Evolutionary conservation across 2,113 vertebrate species (phyloP), one percentile per base, ranked within the genome.

Genomic region (Mesembrinibis cayennensis): DNA sequence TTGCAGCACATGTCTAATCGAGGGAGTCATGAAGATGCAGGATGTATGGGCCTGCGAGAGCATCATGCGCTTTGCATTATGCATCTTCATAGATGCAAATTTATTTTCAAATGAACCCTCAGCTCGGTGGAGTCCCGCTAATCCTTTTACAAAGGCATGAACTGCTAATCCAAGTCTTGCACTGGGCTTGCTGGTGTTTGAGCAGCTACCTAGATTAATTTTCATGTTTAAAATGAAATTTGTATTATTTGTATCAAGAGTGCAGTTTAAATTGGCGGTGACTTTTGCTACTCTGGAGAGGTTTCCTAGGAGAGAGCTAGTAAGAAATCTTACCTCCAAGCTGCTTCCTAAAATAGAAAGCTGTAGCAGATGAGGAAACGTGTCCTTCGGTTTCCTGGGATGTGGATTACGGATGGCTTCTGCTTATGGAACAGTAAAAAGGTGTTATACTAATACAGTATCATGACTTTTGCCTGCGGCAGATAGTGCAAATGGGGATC

Each of bases 111-210:
- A 78, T 89, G 80, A 92, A 82, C 66, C 79, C 74, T 50, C 38
- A n/a, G 49, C 88, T 93, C 83, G 53, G 61, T 72, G 50, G 87
- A 92, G 29, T 36, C 55, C 71, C 17, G n/a, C 83, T 84, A 96
- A 91, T 97, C 96, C 94, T 93, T 70, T 89, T 78, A 86, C 76
- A 92, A 93, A 96, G 93, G 73, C 93, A 42, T 50, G 83, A 93
- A 74, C 88, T 89, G 72, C 89, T 97, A 91, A 98, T 95, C 95
- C 91, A 76, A 71, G 94, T 38, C 92, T 88, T 94, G 95, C 82
- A 44, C 47, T 30, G 80, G 70, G 80, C 76, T 93, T 61, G 70
- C 79, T 95, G 88, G 79, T 87, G 73, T 89, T 94, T 85, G 94
- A 93, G 95, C 94, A 94, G 95, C 86, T 90, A 89, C 80, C 74